Conservation (phyloP, 2,113 vertebrate species). For the Australoheros scitulus region DNA sequence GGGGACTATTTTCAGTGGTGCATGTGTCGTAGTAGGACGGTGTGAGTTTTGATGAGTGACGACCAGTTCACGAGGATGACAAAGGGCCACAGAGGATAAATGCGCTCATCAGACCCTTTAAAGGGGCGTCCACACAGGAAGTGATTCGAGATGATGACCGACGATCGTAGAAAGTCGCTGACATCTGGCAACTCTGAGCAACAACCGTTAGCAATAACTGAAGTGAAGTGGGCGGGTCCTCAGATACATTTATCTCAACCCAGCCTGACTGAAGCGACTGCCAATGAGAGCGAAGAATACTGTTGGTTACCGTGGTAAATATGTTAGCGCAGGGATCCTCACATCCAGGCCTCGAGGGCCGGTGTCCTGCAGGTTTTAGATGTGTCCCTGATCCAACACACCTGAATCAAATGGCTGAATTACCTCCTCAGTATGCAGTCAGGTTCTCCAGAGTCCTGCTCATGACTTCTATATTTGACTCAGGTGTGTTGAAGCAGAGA, state of each 20-base stretch:
- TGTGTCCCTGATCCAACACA: too few species aligned
- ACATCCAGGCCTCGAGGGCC: too few species aligned
- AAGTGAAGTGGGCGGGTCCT: not conserved
- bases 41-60: not conserved
- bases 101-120: not conserved
- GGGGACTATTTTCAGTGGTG: not conserved
- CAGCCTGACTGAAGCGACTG: not conserved
- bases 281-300: not conserved
- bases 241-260: not conserved
- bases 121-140: not conserved
- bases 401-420: too few species aligned
- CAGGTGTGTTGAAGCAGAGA: too few species aligned
- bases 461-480: too few species aligned
- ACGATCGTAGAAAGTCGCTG: accelerated
- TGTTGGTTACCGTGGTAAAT: not conserved
- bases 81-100: not conserved
- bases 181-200: not conserved
- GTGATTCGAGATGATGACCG: not conserved
- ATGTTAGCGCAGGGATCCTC: not conserved
- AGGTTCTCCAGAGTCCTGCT: too few species aligned
- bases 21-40: not conserved
- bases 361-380: too few species aligned
- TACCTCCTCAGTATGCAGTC: too few species aligned
- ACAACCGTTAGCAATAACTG: not conserved
- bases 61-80: not conserved